Base-by-base conservation (phyloP, 2,797 vertebrate species). In the Lophius americanus region DNA sequence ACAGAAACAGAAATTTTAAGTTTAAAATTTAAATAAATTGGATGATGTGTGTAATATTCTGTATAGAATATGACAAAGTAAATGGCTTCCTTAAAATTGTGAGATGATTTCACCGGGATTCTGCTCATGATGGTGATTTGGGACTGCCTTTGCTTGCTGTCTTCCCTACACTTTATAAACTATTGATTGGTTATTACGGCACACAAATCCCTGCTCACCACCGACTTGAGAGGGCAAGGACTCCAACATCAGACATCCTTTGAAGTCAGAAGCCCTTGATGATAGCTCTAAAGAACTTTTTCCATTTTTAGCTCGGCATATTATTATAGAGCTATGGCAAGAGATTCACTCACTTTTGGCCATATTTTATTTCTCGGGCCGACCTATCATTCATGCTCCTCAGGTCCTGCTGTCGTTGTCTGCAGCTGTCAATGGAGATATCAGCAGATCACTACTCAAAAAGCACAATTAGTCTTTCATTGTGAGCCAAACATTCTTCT, bases 61-160 rank as follows among this genome's bases (percentile, higher is more conserved):
- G 55, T 75, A 44, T 58, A 47, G 47, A 76, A 64, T 67, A 32
- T 69, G 64, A 58, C 41, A 57, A 64, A 57, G 79, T 82, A 88
- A 84, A 87, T 86, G 84, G 81, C 64, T 76, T 82, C 72, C 87
- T 88, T 81, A 83, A 84, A 71, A 60, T 23, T 48, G 41, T 87
- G 79, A 85, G 72, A 81, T 69, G 76, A 64, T 61, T 71, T 75
- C 51, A 67, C 33, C 55, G 42, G 53, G 60, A 46, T 55, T 62
- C 51, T 50, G 68, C 65, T 51, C 52, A 77, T 73, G 62, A 84
- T 60, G 51, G 71, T 71, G 76, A 88, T 81, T 76, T 72, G 85
- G 8, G 10, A 64, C 66, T 65, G 64, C 76, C 74, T 83, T 86
- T 81, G 71, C 47, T 73, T 79, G 68, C 78, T 64, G 74, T 83